Evolutionary conservation across 2,797 vertebrate species (phyloP).

Genomic region (Tauraco hartlaubi): DNA sequence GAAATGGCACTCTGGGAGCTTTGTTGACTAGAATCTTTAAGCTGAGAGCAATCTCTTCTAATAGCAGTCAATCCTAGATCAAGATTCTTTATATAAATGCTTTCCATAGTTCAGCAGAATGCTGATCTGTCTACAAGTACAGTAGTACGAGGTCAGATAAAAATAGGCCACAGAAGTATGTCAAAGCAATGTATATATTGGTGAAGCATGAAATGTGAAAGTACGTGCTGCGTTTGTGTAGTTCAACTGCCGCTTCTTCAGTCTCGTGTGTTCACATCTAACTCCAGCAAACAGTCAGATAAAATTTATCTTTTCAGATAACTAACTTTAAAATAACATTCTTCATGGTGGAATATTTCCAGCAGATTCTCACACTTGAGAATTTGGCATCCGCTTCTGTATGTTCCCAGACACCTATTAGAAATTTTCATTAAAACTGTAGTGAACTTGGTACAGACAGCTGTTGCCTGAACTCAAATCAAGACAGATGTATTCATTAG

Average conservation of each 20-base stretch:
- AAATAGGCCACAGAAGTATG: conserved; percentile 58
- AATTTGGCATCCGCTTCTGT: background rate
- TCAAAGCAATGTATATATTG: background rate
- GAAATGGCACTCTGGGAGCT: background rate
- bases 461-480: background rate
- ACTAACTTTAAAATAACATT: background rate
- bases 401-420: background rate
- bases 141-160: conserved; percentile 55
- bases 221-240: background rate
- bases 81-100: conserved; percentile 69
- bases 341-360: background rate
- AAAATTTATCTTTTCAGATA: background rate
- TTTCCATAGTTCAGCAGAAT: conserved; percentile 49
- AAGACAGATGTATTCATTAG: background rate
- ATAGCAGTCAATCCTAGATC: conserved; percentile 72
- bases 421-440: background rate
- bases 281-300: background rate
- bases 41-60: conserved; percentile 69
- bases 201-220: background rate
- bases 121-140: conserved; percentile 56
- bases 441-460: background rate
- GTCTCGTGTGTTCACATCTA: background rate
- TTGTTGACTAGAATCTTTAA: conserved; percentile 21
- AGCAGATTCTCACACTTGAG: background rate
- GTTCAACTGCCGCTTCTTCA: background rate